Evolutionary conservation across 2,113 vertebrate genomes (phyloP).

Genomic region (Phalacrocorax brasilianus): DNA sequence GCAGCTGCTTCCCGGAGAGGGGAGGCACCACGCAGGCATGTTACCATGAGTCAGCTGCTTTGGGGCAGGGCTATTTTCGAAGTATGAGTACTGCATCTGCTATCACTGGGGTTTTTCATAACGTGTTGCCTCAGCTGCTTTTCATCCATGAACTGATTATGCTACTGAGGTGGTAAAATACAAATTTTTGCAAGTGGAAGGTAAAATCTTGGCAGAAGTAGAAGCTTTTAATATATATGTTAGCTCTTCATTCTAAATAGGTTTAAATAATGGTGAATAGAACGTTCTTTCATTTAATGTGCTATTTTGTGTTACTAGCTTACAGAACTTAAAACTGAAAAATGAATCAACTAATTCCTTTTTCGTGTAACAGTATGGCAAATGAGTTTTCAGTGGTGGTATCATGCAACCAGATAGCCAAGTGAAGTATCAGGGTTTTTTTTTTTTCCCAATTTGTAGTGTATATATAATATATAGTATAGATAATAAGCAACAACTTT

Average conservation of each 20-base stretch:
- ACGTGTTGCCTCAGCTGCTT: conserved; percentile 2
- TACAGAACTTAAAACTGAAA: neutral
- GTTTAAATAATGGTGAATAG: neutral
- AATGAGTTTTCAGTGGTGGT: neutral
- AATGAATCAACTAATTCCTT: neutral
- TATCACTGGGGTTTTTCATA: neutral
- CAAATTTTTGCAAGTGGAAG: neutral
- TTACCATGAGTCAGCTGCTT: conserved; percentile 62
- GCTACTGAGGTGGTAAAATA: neutral
- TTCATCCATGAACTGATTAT: neutral
- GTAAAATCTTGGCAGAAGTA: neutral
- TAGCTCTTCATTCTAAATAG: neutral
- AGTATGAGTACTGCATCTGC: conserved; percentile 31
- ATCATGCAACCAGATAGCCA: neutral
- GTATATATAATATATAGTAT: neutral
- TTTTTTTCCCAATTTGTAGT: neutral
- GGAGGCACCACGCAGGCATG: neutral
- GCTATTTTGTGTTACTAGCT: neutral
- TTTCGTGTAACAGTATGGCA: neutral
- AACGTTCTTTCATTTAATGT: neutral
- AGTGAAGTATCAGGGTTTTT: neutral
- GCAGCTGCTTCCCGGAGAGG: conserved; percentile 10
- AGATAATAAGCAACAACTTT: neutral
- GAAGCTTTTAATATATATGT: neutral
- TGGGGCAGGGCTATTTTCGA: conserved; percentile 49